Conservation (phyloP, 1,140 invertebrate species). For the Kradibia gibbosae region DNA sequence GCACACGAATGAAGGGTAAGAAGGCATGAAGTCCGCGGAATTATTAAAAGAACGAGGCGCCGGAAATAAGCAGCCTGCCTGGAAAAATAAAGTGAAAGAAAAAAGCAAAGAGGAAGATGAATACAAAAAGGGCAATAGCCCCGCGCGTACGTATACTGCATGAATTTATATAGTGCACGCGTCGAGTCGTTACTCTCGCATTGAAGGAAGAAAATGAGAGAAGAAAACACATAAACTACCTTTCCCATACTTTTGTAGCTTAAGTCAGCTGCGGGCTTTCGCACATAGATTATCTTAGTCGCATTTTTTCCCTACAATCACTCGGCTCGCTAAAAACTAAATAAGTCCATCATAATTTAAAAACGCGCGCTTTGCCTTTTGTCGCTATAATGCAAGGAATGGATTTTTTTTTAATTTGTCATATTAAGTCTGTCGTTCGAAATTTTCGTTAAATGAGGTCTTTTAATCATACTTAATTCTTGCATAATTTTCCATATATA, state of each 20-base stretch:
- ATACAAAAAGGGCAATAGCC: background rate
- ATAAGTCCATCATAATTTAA: background rate
- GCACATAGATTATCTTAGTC: conserved; percentile 65
- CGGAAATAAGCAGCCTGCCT: conserved; percentile 3
- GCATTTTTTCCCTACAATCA: background rate
- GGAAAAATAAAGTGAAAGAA: background rate
- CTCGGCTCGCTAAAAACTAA: background rate
- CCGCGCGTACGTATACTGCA: background rate
- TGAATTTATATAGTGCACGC: background rate
- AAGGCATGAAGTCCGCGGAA: background rate
- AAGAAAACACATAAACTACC: background rate
- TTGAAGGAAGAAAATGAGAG: conserved; percentile 20
- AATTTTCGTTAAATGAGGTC: background rate
- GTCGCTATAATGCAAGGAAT: background rate
- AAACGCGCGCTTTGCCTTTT: background rate
- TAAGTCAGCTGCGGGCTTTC: conserved; percentile 49
- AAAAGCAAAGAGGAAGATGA: conserved; percentile 1
- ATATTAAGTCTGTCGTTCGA: background rate
- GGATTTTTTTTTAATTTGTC: background rate
- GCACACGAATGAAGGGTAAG: background rate
- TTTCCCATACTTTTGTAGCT: background rate
- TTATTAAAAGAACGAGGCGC: conserved; percentile 19
- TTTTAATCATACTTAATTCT: background rate
- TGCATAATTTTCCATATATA: background rate
- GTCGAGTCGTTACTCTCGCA: conserved; percentile 15